Percentiles rank a stretch among this genome's conserved stretches.
These are phyloP conservation scores for Catostylus mosaicus DNA, from an alignment of 30 jellyfish, hydroid and myxozoan genomes.

Conservation along the genomic window DNA sequence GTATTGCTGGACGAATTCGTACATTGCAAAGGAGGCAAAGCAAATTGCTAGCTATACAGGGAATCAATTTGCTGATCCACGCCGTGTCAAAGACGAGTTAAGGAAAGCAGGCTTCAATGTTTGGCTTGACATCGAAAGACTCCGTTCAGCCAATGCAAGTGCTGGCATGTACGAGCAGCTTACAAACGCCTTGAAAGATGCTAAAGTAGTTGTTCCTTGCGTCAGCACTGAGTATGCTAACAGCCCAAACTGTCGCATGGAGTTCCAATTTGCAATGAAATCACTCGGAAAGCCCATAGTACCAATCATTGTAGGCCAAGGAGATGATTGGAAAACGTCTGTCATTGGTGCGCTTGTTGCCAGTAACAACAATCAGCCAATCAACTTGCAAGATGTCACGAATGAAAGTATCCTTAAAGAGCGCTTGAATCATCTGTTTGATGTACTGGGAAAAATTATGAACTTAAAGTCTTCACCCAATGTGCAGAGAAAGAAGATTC, in stretches of 20 bases:
- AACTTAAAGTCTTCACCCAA: slow-evolving; percentile 5
- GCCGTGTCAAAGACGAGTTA: slow-evolving; percentile 55
- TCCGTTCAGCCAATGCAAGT: slow-evolving; percentile 65
- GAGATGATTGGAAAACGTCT: slow-evolving; percentile 68
- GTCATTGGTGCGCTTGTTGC: slow-evolving; percentile 78
- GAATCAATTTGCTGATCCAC: slow-evolving; percentile 73
- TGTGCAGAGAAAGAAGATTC: not conserved
- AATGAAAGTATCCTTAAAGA: not conserved
- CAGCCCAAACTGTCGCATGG: slow-evolving; percentile 90
- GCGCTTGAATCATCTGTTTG: slow-evolving; percentile 18
- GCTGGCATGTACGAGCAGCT: slow-evolving; percentile 84
- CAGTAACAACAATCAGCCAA: slow-evolving; percentile 31
- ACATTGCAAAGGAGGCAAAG: slow-evolving; percentile 47
- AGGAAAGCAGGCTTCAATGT: slow-evolving; percentile 49
- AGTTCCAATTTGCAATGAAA: slow-evolving; percentile 81
- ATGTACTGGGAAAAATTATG: slow-evolving; percentile 6
- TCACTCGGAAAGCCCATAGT: slow-evolving; percentile 72
- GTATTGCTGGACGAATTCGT: slow-evolving; percentile 83
- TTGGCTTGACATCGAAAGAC: slow-evolving; percentile 81
- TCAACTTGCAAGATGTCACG: slow-evolving; percentile 42
- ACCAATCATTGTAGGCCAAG: slow-evolving; percentile 86
- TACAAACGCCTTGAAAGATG: slow-evolving; percentile 63
- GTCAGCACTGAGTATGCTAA: slow-evolving; percentile 79
- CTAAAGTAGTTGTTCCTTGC: slow-evolving; percentile 76
- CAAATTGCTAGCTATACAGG: slow-evolving; percentile 47